These are phyloP conservation scores for Drosophila greeni DNA, from an alignment of 2,888 invertebrate genomes.

Conservation along the genomic window DNA sequence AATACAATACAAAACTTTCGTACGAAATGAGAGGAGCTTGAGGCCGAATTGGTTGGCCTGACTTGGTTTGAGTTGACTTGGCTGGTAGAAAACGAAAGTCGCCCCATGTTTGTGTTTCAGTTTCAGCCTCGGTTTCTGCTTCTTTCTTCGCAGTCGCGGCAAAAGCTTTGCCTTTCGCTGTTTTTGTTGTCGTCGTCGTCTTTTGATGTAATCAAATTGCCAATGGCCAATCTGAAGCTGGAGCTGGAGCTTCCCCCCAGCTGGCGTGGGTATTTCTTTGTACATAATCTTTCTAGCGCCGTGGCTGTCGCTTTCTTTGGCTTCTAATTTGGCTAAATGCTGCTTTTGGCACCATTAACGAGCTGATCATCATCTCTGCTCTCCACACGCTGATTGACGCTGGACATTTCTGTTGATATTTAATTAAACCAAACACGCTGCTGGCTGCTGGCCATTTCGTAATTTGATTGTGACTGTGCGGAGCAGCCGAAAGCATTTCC, in stretches of 20 bases:
- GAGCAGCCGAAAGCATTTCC: conserved; percentile 23
- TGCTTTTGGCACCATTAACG: conserved; percentile 63
- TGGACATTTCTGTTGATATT: conserved; percentile 39
- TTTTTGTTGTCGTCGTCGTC: conserved; percentile 34
- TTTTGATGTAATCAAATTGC: conserved; percentile 71
- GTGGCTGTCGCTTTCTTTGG: conserved; percentile 55
- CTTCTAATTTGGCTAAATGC: conserved; percentile 64
- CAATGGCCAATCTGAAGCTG: conserved; percentile 43
- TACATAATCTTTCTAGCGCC: conserved; percentile 42
- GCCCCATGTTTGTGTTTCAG: conserved; percentile 51
- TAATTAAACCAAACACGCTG: conserved; percentile 51
- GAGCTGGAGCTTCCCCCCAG: conserved; percentile 1
- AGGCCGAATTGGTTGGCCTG: conserved; percentile 54
- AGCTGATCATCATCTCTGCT: conserved; percentile 51
- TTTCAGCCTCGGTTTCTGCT: conserved; percentile 32
- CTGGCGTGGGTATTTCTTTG: conserved; percentile 25
- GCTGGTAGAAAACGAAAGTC: conserved; percentile 67
- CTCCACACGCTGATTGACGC: conserved; percentile 14
- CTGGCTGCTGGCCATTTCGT: conserved; percentile 52
- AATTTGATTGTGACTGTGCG: conserved; percentile 44
- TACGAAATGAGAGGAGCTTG: conserved; percentile 46
- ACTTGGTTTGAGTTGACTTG: conserved; percentile 18
- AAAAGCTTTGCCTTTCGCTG: conserved; percentile 42
- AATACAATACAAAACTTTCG: conserved; percentile 45
- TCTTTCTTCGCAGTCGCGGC: conserved; percentile 41